phyloP scores from a whole-genome alignment of 2,888 invertebrate genomes.

The Trichopria drosophilae region DNA sequence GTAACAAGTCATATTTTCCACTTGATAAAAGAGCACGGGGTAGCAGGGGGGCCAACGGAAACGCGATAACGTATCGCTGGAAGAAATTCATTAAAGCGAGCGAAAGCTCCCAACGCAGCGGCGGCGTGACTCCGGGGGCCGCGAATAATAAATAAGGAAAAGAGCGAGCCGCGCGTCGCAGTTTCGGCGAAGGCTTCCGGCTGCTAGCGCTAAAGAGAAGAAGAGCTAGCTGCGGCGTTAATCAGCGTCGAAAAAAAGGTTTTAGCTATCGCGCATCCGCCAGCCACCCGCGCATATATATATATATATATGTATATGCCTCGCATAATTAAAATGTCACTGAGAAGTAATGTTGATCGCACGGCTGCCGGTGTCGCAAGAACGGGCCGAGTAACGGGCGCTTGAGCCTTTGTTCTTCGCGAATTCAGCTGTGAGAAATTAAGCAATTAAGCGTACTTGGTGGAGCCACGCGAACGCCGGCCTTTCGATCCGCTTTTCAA shows the following conservation, averaged over 20 bases:
- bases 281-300: too few species aligned
- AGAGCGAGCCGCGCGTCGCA: too few species aligned
- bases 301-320: too few species aligned
- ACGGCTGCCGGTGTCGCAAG: conserved; percentile 42
- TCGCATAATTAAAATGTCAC: conserved; percentile 58
- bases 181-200: conserved; percentile 32
- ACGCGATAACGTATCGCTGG: neutral
- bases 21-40: too few species aligned
- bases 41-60: neutral
- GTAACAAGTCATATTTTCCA: too few species aligned
- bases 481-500: too few species aligned
- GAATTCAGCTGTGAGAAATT: conserved; percentile 52
- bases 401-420: conserved; percentile 49
- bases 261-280: conserved; percentile 34
- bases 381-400: conserved; percentile 46
- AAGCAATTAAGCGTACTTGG: conserved; percentile 52
- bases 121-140: too few species aligned
- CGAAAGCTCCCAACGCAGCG: too few species aligned
- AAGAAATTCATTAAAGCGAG: conserved; percentile 24
- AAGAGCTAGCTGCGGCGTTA: too few species aligned
- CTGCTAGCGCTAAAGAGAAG: conserved; percentile 28
- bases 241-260: too few species aligned
- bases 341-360: conserved; percentile 52
- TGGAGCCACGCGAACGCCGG: too few species aligned
- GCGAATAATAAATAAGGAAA: too few species aligned